Evolutionary conservation across 2,888 invertebrate species (phyloP).

Genomic region (Strigamia maritima): DNA sequence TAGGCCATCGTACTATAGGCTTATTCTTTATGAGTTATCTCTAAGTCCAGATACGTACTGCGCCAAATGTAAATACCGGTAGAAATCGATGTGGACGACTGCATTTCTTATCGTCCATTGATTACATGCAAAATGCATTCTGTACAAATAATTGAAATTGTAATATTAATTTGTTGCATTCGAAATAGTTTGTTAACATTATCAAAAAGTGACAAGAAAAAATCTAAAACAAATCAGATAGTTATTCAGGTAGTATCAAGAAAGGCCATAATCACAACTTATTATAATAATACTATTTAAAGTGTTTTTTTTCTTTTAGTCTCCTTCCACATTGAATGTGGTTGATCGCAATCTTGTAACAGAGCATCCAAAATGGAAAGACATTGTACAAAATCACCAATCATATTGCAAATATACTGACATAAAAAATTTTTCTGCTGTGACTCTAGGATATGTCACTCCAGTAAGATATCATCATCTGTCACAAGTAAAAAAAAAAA

Average conservation of each 20-base stretch:
- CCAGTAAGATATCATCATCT: too few species aligned
- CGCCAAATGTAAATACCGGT: neutral
- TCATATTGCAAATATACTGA: constrained; percentile 70
- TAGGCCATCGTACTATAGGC: too few species aligned
- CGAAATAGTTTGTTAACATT: constrained; percentile 41
- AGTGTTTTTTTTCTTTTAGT: neutral
- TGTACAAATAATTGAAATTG: neutral
- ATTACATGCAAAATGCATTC: neutral
- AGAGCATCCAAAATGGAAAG: constrained; percentile 65
- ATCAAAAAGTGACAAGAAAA: constrained; percentile 46
- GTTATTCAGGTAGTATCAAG: neutral
- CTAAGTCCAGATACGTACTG: too few species aligned
- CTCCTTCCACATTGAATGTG: constrained; percentile 58
- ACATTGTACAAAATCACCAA: constrained; percentile 72
- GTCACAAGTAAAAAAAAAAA: too few species aligned
- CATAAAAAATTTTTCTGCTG: constrained; percentile 64
- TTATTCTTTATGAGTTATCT: too few species aligned
- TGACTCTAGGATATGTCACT: constrained; percentile 86
- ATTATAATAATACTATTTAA: neutral
- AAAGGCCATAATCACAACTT: too few species aligned
- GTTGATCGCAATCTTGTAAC: constrained; percentile 68
- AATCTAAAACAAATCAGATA: constrained; percentile 46
- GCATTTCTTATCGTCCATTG: neutral
- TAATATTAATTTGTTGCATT: neutral
- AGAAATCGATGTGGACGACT: neutral